Percentiles rank a stretch among this genome's conserved stretches.
phyloP scores from a whole-genome alignment of 2,888 invertebrate species.

The Nematopogon swammerdamellus region DNA sequence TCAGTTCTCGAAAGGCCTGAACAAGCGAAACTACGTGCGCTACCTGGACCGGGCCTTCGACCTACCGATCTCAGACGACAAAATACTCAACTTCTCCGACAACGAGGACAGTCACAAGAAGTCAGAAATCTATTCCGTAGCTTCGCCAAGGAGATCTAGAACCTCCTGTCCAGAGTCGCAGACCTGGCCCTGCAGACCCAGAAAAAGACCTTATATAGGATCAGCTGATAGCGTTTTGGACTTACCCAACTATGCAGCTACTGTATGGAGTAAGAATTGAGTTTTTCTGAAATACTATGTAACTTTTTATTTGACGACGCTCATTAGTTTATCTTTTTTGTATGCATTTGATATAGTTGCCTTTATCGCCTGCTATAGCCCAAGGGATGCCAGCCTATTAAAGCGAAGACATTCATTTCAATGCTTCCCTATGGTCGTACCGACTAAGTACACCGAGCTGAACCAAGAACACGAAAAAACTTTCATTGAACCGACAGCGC shows the following conservation, averaged over 20 bases:
- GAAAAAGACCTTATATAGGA: constrained; percentile 25
- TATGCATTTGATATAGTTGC: too few relatives aligned
- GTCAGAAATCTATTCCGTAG: background rate
- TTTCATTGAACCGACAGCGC: too few relatives aligned
- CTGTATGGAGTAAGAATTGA: background rate
- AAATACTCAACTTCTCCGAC: background rate
- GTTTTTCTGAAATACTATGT: too few relatives aligned
- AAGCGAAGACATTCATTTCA: too few relatives aligned
- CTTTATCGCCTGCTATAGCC: too few relatives aligned
- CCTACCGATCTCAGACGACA: background rate
- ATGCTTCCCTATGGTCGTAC: too few relatives aligned
- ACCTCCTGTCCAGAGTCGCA: constrained; percentile 6
- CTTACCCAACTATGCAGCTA: constrained; percentile 24
- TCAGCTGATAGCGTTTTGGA: constrained; percentile 40
- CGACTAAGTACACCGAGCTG: too few relatives aligned
- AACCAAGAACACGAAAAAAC: too few relatives aligned
- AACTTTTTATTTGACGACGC: too few relatives aligned
- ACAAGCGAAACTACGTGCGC: background rate
- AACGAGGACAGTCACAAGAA: background rate
- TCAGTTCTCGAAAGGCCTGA: too few relatives aligned
- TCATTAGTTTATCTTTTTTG: too few relatives aligned
- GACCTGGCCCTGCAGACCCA: constrained; percentile 37
- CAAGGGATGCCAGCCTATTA: too few relatives aligned
- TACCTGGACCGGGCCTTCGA: background rate
- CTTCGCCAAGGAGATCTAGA: background rate